phyloP scores from a whole-genome alignment of 2,797 vertebrate species.

The Tamandua tetradactyla region DNA sequence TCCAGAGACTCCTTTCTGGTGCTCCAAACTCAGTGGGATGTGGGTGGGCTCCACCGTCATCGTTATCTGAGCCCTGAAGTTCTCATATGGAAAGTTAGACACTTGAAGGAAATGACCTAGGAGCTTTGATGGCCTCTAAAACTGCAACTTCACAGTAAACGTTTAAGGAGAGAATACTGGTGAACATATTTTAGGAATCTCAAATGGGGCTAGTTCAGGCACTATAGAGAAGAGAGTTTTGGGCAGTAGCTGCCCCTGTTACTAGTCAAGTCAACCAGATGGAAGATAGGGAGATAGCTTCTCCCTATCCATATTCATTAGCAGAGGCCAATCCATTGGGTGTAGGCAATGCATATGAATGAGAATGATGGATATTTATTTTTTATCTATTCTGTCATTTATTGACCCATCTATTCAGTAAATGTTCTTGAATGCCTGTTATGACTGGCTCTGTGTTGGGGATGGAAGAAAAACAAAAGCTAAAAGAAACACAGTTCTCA shows the following conservation, averaged over 20 bases:
- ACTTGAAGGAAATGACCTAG: background rate
- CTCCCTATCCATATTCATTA: background rate
- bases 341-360: background rate
- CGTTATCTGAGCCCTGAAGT: background rate
- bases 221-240: background rate
- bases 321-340: accelerated
- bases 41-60: background rate
- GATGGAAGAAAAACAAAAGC: background rate
- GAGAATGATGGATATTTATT: background rate
- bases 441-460: background rate
- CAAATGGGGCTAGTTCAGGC: background rate
- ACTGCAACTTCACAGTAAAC: background rate
- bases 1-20: background rate
- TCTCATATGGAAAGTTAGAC: background rate
- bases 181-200: background rate
- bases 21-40: background rate
- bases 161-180: background rate
- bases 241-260: background rate
- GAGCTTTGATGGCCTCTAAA: background rate
- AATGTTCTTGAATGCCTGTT: background rate
- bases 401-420: background rate
- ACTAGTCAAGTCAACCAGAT: background rate
- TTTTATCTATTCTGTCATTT: background rate
- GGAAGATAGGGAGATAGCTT: too few species aligned
- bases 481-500: background rate